Percentiles rank a stretch among this genome's conserved stretches.
Evolutionary conservation across 2,797 vertebrate species (phyloP).

Genomic region (Zalophus californianus): DNA sequence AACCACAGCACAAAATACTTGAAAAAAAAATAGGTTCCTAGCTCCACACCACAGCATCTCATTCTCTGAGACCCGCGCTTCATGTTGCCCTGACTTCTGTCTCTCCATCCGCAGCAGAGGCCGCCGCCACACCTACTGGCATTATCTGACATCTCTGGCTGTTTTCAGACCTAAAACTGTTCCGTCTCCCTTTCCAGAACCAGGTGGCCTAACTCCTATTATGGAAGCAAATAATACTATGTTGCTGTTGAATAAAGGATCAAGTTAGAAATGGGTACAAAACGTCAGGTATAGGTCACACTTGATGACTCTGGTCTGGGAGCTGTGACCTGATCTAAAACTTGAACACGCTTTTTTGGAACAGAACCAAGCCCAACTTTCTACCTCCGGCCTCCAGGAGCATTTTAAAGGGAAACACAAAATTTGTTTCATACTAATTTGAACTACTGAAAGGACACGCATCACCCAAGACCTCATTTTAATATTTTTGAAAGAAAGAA

Average conservation of each 20-base stretch:
- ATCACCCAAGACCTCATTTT: background rate
- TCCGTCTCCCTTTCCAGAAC: background rate
- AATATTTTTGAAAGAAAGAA: constrained; percentile 7
- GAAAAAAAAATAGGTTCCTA: background rate
- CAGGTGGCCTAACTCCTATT: background rate
- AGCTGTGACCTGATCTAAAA: background rate
- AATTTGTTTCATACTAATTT: background rate
- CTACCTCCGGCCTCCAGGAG: background rate
- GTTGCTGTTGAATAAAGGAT: background rate
- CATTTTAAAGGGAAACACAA: background rate
- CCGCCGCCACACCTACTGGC: rapidly evolving
- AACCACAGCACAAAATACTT: background rate
- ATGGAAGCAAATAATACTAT: background rate
- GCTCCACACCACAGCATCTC: background rate
- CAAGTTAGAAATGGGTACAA: background rate
- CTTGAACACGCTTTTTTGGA: background rate
- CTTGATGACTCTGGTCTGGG: background rate
- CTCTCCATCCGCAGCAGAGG: background rate
- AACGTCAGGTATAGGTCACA: background rate
- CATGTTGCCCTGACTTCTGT: rapidly evolving
- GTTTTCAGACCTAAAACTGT: background rate
- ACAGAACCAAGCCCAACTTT: background rate
- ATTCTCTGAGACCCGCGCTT: background rate
- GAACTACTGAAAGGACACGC: background rate
- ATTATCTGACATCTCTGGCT: background rate